Evolutionary conservation across 2,797 vertebrate genomes (phyloP), one percentile per base, ranked within the genome.

Genomic region (Sus cebifrons): DNA sequence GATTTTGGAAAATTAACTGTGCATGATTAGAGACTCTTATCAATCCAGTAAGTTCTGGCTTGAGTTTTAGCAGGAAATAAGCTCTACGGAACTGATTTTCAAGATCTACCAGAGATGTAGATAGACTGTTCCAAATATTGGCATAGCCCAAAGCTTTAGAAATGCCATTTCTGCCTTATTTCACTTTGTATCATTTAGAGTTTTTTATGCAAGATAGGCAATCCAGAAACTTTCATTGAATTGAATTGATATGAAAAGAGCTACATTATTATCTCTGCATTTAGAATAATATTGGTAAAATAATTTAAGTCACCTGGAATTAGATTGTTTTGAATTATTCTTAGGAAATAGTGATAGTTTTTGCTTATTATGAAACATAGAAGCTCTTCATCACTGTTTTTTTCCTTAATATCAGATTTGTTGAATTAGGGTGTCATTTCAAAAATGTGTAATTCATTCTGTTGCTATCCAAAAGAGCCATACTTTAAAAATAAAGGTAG

Each of bases 351-450:
- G 25, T 79, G 71, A 84, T 73, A 73, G 32, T 16, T 89, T 89
- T 77, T 91, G n/a, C 68, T 88, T 58, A 64, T 96, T 90, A 91
- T 92, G 27, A 95, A 79, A 65, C 9, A 82, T 62, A 58, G 68
- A 89, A 77, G 8, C 27, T 23, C 54, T 79, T 83, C 49, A 75
- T 84, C 54, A 64, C 60, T 12, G 4, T 84, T 68, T 49, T 49
- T 85, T 92, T 93, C 62, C 68, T 96, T 84, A 92, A 54, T 27
- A 60, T 93, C 40, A 70, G 60, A 60, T 77, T 92, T 96, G 62
- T 82, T 96, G 64, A 95, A 88, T 62, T 44, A 16, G 32, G 60
- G 3, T 82, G 49, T 95, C 83, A 78, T 73, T 95, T 96, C 74
- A 86, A 62, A 79, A 89, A 64, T 52, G 60, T 67, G 9, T 32